Base-by-base conservation (phyloP, 2,797 vertebrate species). In the Harpagifer antarcticus region DNA sequence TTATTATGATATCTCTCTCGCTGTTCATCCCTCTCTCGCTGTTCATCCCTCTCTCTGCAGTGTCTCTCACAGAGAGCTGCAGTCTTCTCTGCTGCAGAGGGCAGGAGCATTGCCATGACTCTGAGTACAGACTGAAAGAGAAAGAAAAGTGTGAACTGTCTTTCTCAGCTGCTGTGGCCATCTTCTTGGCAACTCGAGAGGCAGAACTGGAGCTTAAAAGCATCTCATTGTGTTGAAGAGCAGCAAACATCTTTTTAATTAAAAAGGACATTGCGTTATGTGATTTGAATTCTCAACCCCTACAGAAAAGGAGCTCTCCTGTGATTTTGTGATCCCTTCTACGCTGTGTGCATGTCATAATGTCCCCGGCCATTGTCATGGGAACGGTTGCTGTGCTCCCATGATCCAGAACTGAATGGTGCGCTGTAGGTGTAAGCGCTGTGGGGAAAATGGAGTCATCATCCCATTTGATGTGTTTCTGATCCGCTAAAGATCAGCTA, bases 351-450 rank as follows among this genome's bases (percentile, higher is more conserved):
- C 15, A 12, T 86, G 84, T 85, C 84, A 78, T 84, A 42, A 60
- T 45, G 80, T 43, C 85, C 59, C 33, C 60, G 76, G 61, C 68
- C 57, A 88, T 93, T 65, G 72, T 83, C 84, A 91, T 91, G 90
- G 91, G 52, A 91, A 92, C 89, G 6, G 88, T 89, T 80, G 85
- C 80, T 12, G 71, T 79, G 83, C 57, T 58, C 69, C 86, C 67
- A 79, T 78, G 78, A 86, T 86, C 60, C 68, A 74, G 63, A 69
- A 63, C 53, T 81, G 79, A 90, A 85, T 81, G 79, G 63, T 20
- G 78, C 81, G 74, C 72, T 79, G 74, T 76, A 69, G 81, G 79
- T 76, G 78, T 60, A 37, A 69, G 57, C 9, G 0, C 76, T 74
- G 67, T 23, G 19, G 50, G 79, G 56, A 31, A 70, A 76, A 86